Evolutionary conservation across 2,113 vertebrate species (phyloP).

Genomic region (Scolopax mira): DNA sequence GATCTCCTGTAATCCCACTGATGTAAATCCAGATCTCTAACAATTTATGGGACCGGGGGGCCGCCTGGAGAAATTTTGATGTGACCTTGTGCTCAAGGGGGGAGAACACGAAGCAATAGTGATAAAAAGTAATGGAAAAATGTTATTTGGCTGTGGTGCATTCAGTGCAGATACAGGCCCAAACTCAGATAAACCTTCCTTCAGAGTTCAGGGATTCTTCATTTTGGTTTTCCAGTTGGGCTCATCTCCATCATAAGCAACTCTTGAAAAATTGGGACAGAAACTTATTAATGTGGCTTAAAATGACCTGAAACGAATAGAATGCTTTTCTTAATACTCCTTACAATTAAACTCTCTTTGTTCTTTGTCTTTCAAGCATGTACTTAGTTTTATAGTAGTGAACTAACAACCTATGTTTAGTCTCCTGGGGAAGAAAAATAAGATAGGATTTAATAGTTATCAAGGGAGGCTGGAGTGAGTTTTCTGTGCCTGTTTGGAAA

Average conservation of each 20-base stretch:
- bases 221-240: conserved; percentile 28
- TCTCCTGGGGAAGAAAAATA: conserved; percentile 31
- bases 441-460: not conserved
- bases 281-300: conserved; percentile 16
- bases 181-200: conserved; percentile 18
- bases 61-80: not conserved
- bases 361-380: not conserved
- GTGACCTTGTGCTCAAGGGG: conserved; percentile 25
- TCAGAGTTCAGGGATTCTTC: conserved; percentile 53
- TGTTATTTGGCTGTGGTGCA: not conserved
- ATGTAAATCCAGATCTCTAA: conserved; percentile 47
- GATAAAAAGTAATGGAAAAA: conserved; percentile 66
- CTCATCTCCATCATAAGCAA: conserved; percentile 45
- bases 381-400: conserved; percentile 35
- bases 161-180: not conserved
- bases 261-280: not conserved
- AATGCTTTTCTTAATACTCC: not conserved
- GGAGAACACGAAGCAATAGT: conserved; percentile 1
- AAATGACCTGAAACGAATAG: not conserved
- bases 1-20: conserved; percentile 67
- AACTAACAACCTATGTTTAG: conserved; percentile 25
- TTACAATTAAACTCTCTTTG: conserved; percentile 2
- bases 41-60: conserved; percentile 12
- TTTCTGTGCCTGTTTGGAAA: conserved; percentile 3
- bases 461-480: not conserved